Evolutionary conservation across 2,113 vertebrate genomes (phyloP).

Genomic region (Rhabdornis inornatus): DNA sequence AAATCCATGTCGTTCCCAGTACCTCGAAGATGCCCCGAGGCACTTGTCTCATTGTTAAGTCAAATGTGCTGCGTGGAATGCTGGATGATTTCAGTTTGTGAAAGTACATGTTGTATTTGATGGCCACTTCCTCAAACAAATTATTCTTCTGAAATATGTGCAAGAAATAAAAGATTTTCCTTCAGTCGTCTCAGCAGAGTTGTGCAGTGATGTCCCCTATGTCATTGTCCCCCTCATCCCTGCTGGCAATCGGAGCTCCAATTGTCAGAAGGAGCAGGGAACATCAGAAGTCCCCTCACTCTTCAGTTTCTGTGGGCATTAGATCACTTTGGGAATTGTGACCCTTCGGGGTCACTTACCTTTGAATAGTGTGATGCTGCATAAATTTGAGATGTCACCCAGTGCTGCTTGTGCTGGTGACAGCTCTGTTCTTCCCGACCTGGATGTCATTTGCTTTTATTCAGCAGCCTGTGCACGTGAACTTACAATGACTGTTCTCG

Average conservation of each 20-base stretch:
- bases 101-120: not conserved
- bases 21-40: not conserved
- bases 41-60: not conserved
- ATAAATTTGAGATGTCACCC: not conserved
- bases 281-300: not conserved
- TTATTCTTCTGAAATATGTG: not conserved
- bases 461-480: no score
- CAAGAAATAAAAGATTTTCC: not conserved
- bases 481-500: no score
- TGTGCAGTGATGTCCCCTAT: no score
- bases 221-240: not conserved
- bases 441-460: no score
- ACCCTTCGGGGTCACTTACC: not conserved
- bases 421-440: not conserved
- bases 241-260: not conserved
- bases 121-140: not conserved
- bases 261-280: not conserved
- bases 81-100: not conserved
- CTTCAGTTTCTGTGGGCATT: not conserved
- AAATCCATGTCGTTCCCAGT: not conserved
- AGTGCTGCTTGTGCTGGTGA: not conserved
- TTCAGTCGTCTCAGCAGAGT: rapidly evolving
- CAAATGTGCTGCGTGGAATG: not conserved
- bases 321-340: rapidly evolving
- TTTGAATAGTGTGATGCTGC: not conserved